A percentile compares a stretch with the other conserved stretches of the same genome.
phyloP scores from a whole-genome alignment of 2,113 vertebrate genomes.

The Bubo bubo region DNA sequence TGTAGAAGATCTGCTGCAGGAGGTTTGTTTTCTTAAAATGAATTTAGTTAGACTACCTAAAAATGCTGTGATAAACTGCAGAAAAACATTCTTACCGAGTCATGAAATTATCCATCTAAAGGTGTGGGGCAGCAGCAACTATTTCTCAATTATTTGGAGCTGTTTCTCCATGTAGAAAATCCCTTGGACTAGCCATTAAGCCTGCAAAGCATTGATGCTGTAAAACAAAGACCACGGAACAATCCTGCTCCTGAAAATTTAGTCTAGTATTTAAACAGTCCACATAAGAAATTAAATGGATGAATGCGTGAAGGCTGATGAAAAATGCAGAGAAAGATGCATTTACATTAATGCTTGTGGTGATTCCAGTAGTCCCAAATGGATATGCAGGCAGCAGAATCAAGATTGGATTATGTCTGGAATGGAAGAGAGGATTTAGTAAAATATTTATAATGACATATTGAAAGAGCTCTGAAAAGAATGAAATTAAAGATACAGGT shows the following conservation, averaged over 20 bases:
- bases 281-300: neutral
- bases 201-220: neutral
- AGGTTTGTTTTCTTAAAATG: conserved; percentile 76
- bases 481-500: neutral
- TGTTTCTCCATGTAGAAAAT: neutral
- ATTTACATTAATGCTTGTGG: neutral
- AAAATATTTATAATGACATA: neutral
- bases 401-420: neutral
- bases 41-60: neutral
- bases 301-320: neutral
- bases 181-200: neutral
- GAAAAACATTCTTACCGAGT: neutral
- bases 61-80: neutral
- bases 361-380: neutral
- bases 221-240: neutral
- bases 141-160: neutral
- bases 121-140: neutral
- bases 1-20: conserved; percentile 95
- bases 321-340: neutral
- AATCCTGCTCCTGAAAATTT: neutral
- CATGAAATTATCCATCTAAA: neutral
- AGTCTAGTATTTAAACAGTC: neutral
- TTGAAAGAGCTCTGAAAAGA: neutral
- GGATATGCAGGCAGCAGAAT: neutral
- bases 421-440: neutral